Conservation (phyloP, 2,113 vertebrate genomes). For the Casuarius casuarius region DNA sequence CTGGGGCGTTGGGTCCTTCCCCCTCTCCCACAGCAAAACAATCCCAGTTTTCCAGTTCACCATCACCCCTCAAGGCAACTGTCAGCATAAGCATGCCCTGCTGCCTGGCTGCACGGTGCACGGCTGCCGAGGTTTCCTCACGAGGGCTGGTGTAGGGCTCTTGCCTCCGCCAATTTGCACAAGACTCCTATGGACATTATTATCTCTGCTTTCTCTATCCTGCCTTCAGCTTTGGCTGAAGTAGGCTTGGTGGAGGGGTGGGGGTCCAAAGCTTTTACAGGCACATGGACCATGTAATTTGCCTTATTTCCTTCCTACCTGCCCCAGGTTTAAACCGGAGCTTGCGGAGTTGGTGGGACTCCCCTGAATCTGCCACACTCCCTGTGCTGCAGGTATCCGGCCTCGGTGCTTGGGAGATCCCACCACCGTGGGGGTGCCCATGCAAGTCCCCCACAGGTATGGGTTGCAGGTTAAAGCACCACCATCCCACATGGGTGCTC, state of each 20-base stretch:
- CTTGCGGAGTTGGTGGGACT: neutral
- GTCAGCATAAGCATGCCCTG: neutral
- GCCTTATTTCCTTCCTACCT: neutral
- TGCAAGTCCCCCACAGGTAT: neutral
- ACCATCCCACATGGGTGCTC: rapidly evolving
- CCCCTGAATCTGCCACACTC: neutral
- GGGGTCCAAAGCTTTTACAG: neutral
- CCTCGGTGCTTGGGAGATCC: neutral
- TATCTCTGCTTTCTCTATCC: neutral
- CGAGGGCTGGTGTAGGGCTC: too few relatives aligned
- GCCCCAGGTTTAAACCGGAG: neutral
- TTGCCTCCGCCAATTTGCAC: neutral
- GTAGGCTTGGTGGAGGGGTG: neutral
- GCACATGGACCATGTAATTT: neutral
- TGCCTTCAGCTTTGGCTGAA: neutral
- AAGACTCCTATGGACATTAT: neutral
- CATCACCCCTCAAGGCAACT: neutral
- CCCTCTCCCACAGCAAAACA: neutral
- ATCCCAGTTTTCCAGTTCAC: neutral
- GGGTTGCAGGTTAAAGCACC: neutral
- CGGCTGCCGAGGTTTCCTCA: neutral
- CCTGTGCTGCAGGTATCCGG: neutral
- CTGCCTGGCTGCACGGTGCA: neutral
- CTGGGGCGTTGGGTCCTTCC: neutral
- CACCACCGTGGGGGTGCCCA: too few relatives aligned